Percentiles rank a stretch among this genome's conserved stretches.
Evolutionary conservation across 2,797 vertebrate genomes (phyloP).

Genomic region (Sebastes minor): DNA sequence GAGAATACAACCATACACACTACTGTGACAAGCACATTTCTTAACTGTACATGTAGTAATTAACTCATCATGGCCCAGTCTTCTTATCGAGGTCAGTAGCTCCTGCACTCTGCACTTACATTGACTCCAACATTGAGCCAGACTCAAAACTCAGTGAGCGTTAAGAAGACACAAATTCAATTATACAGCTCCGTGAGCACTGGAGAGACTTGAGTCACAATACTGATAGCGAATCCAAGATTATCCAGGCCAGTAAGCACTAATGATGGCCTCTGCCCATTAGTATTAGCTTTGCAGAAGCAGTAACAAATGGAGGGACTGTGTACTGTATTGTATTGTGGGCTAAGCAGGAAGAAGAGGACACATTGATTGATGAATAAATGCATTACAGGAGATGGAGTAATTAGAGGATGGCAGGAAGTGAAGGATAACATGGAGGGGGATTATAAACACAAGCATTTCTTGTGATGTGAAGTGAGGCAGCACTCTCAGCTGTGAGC

Average conservation of each 20-base stretch:
- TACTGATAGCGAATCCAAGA: slow-evolving; percentile 31
- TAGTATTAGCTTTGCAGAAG: slow-evolving; percentile 30
- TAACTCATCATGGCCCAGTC: neutral
- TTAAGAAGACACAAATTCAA: slow-evolving; percentile 46
- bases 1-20: neutral
- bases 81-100: slow-evolving; percentile 2
- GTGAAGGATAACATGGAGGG: neutral
- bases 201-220: slow-evolving; percentile 36
- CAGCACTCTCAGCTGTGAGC: slow-evolving; percentile 6
- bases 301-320: slow-evolving; percentile 20
- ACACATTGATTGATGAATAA: neutral
- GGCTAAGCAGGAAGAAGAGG: neutral
- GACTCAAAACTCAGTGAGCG: slow-evolving; percentile 16
- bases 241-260: slow-evolving; percentile 40
- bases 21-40: neutral
- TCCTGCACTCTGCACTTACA: neutral
- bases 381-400: neutral
- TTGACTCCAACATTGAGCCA: neutral
- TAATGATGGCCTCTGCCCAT: slow-evolving; percentile 50
- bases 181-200: slow-evolving; percentile 34
- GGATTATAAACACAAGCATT: slow-evolving; percentile 10
- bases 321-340: neutral
- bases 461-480: slow-evolving; percentile 8
- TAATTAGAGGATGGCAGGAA: neutral
- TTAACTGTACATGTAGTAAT: neutral